phyloP scores from a whole-genome alignment of 64 coral and sea anemone species.

The Dendrophyllia cribrosa region DNA sequence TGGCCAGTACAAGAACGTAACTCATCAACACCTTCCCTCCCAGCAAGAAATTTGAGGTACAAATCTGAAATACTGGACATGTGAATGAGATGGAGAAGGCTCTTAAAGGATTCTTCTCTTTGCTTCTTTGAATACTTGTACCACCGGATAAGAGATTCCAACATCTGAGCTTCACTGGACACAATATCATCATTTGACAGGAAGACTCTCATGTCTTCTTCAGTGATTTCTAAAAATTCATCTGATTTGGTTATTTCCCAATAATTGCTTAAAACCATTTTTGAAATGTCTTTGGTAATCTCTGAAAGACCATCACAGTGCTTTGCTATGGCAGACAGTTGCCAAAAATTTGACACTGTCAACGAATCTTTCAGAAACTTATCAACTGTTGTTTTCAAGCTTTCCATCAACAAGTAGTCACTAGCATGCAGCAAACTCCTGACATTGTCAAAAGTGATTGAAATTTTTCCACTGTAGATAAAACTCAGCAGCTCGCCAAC shows the following conservation, averaged over 20 bases:
- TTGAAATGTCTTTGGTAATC: slow-evolving; percentile 17
- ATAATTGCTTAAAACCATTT: neutral
- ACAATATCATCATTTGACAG: slow-evolving; percentile 45
- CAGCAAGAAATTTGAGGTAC: slow-evolving; percentile 5
- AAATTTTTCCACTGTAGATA: slow-evolving; percentile 22
- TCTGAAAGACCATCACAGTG: slow-evolving; percentile 13
- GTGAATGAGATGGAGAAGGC: slow-evolving; percentile 37
- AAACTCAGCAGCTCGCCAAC: slow-evolving; percentile 13
- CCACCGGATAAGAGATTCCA: slow-evolving; percentile 43
- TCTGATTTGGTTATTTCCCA: slow-evolving; percentile 6
- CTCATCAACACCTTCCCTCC: neutral
- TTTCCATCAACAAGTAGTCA: slow-evolving; percentile 42
- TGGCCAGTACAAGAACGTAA: neutral
- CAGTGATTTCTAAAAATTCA: slow-evolving; percentile 14
- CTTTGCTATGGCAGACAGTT: neutral
- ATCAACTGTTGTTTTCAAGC: slow-evolving; percentile 18
- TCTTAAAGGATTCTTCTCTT: slow-evolving; percentile 17
- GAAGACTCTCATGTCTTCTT: slow-evolving; percentile 16
- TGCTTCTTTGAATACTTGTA: slow-evolving; percentile 12
- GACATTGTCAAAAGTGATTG: slow-evolving; percentile 8
- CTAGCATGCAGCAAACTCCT: slow-evolving; percentile 30
- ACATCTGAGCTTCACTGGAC: slow-evolving; percentile 35
- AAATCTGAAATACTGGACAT: slow-evolving; percentile 24
- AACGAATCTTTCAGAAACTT: slow-evolving; percentile 14
- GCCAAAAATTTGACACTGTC: slow-evolving; percentile 17